A percentile compares a stretch with the other conserved stretches of the same genome.
These are phyloP conservation scores for Drosophila navojoa DNA, from an alignment of 1,140 invertebrate species.

Conservation along the genomic window DNA sequence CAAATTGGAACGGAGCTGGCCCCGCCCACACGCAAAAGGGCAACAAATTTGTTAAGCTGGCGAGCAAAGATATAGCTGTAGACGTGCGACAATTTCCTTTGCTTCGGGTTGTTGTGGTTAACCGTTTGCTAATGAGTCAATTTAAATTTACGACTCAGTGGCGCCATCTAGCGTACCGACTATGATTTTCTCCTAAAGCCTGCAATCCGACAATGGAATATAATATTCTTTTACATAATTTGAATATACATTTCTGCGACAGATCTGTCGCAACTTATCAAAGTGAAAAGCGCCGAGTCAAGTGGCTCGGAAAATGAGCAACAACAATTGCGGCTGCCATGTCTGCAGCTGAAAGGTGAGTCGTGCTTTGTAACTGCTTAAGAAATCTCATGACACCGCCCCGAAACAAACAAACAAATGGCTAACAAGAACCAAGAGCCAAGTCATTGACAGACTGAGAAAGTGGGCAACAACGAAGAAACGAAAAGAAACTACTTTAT, in stretches of 20 bases:
- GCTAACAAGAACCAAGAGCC: constrained; percentile 20
- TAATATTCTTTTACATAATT: not conserved
- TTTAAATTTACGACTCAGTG: constrained; percentile 71
- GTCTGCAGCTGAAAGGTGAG: constrained; percentile 70
- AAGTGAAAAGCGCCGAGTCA: constrained; percentile 43
- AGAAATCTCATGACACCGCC: constrained; percentile 59
- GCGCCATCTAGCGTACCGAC: constrained; percentile 5
- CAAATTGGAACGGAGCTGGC: not conserved
- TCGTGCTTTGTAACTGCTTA: constrained; percentile 53
- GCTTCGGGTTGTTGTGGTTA: constrained; percentile 63
- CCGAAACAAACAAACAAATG: constrained; percentile 52
- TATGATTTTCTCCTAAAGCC: constrained; percentile 4
- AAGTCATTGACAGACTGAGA: constrained; percentile 64
- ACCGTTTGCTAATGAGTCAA: constrained; percentile 79
- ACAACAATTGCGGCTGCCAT: constrained; percentile 22
- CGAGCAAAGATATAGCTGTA: not conserved
- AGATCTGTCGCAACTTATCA: constrained; percentile 24
- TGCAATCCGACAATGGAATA: not conserved
- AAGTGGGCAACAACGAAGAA: not conserved
- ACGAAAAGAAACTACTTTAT: constrained; percentile 59
- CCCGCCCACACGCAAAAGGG: constrained; percentile 16
- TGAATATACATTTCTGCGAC: constrained; percentile 26
- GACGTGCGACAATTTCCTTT: constrained; percentile 33
- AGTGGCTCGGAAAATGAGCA: constrained; percentile 73
- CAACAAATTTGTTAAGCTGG: constrained; percentile 57